These are phyloP conservation scores for Nicator chloris DNA, from an alignment of 2,113 vertebrate species.

Conservation along the genomic window DNA sequence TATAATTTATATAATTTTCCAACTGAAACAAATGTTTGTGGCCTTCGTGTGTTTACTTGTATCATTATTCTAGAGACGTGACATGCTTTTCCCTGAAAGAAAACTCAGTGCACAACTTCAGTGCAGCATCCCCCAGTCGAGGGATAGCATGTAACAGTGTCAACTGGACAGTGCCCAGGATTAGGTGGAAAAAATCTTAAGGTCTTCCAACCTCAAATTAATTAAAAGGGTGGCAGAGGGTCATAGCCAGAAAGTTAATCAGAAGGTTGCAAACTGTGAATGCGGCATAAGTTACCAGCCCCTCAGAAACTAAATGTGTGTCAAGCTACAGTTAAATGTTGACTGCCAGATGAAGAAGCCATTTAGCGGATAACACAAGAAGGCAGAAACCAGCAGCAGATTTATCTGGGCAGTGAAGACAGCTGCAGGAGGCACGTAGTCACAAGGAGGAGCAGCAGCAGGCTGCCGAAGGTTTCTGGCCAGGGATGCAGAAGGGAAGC, in stretches of 20 bases:
- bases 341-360: neutral
- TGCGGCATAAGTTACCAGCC: rapidly evolving
- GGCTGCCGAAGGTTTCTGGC: neutral
- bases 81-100: neutral
- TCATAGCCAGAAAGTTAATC: neutral
- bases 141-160: neutral
- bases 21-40: neutral
- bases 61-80: neutral
- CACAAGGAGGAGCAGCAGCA: neutral
- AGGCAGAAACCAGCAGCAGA: neutral
- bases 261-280: neutral
- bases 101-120: neutral
- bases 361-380: neutral
- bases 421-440: neutral
- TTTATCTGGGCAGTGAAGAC: neutral
- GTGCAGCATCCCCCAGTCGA: neutral
- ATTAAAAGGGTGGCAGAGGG: neutral
- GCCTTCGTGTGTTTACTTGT: neutral
- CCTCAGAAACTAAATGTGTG: neutral
- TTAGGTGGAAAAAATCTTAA: neutral
- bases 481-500: neutral
- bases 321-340: neutral
- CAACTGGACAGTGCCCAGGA: neutral
- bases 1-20: neutral
- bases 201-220: neutral